Evolutionary conservation across 2,888 invertebrate genomes (phyloP).

Genomic region (Platycheirus albimanus): DNA sequence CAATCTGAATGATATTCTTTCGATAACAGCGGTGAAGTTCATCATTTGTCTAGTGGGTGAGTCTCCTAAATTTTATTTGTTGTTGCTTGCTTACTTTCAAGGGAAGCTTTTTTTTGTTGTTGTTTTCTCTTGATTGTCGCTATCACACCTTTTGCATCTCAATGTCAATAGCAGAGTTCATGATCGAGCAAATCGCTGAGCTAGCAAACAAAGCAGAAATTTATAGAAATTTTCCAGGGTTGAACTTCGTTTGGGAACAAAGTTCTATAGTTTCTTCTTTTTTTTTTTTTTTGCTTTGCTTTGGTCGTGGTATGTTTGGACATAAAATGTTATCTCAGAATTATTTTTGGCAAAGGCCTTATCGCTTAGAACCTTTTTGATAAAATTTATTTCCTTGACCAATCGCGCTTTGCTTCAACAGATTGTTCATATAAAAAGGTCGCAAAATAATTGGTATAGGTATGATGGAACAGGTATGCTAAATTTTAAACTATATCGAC

Average conservation of each 20-base stretch:
- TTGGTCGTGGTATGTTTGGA: no score
- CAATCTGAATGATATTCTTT: slow-evolving; percentile 83
- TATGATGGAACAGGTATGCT: no score
- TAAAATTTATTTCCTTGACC: no score
- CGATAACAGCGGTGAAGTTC: slow-evolving; percentile 86
- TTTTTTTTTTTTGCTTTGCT: no score
- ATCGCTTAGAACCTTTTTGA: no score
- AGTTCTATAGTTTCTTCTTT: not conserved
- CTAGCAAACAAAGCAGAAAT: slow-evolving; percentile 3
- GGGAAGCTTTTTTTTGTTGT: not conserved
- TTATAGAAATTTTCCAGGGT: no score
- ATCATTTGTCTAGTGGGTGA: slow-evolving; percentile 87
- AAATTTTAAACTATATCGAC: no score
- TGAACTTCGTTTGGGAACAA: not conserved
- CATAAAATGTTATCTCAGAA: no score
- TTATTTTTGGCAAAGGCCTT: no score
- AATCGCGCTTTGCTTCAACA: no score
- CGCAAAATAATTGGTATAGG: no score
- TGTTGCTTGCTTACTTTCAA: not conserved
- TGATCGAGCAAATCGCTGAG: not conserved
- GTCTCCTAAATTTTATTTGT: slow-evolving; percentile 73
- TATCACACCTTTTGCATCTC: not conserved
- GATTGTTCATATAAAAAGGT: no score
- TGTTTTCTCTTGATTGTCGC: not conserved
- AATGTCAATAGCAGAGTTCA: slow-evolving; percentile 9